phyloP scores from a whole-genome alignment of 2,888 invertebrate genomes.

The Gnatocerus cornutus region DNA sequence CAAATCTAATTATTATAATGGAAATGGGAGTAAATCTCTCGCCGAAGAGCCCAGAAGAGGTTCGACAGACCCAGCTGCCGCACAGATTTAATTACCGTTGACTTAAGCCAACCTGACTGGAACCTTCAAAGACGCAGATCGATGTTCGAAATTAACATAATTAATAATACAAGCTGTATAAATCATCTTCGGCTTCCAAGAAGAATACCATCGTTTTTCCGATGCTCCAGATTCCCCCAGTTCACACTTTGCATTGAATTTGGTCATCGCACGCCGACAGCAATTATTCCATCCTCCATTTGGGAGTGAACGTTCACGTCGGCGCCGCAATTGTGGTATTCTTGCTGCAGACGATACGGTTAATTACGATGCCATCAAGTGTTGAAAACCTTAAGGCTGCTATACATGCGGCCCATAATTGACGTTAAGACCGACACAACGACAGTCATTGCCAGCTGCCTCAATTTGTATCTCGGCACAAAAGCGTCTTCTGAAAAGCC shows the following conservation, averaged over 20 bases:
- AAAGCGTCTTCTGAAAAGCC: constrained; percentile 20
- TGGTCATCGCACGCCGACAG: constrained; percentile 1
- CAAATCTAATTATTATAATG: too few relatives aligned
- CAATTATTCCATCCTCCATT: constrained; percentile 27
- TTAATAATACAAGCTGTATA: background rate
- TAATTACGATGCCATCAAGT: constrained; percentile 52
- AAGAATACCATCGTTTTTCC: too few relatives aligned
- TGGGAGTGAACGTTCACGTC: constrained; percentile 33
- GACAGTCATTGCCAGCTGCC: constrained; percentile 44
- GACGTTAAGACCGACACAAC: constrained; percentile 45
- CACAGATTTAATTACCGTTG: background rate
- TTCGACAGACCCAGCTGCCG: too few relatives aligned
- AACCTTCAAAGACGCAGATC: background rate
- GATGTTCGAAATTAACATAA: background rate
- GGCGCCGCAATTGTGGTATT: constrained; percentile 54
- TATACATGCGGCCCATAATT: constrained; percentile 46
- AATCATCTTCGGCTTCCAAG: background rate
- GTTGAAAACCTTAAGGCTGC: constrained; percentile 48
- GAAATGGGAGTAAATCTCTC: too few relatives aligned
- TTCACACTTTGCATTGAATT: background rate
- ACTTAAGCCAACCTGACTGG: background rate
- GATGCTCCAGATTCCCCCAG: background rate
- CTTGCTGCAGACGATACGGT: constrained; percentile 53
- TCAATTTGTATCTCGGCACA: constrained; percentile 42
- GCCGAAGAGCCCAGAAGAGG: too few relatives aligned